Percentiles rank a stretch among this genome's conserved stretches.
Evolutionary conservation across 2,888 invertebrate genomes (phyloP).

Genomic region (Chaitophorus viminalis): DNA sequence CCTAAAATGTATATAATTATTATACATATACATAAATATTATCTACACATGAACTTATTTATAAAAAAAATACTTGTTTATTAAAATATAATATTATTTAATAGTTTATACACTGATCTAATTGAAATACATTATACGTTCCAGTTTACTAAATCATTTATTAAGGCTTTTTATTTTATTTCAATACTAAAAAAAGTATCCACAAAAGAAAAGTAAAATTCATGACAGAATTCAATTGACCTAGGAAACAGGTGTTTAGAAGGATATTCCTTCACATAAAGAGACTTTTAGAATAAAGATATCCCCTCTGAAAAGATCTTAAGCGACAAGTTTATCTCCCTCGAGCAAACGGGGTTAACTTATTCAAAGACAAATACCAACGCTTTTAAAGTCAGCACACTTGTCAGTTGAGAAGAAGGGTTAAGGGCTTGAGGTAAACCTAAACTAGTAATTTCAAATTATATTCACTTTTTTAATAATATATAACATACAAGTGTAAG

Average conservation of each 20-base stretch:
- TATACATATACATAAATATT: too few species aligned
- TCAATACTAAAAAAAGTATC: background rate
- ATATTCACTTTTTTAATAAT: background rate
- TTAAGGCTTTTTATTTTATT: background rate
- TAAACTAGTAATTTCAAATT: background rate
- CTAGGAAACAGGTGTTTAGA: constrained; percentile 39
- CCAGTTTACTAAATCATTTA: too few species aligned
- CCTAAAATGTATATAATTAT: too few species aligned
- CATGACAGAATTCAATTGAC: background rate
- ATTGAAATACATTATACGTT: too few species aligned
- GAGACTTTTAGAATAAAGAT: constrained; percentile 21
- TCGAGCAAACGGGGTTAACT: constrained; percentile 44
- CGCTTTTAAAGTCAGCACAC: constrained; percentile 50
- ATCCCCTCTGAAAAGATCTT: constrained; percentile 21
- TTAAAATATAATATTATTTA: too few species aligned
- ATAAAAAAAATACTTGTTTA: too few species aligned
- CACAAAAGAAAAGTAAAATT: background rate
- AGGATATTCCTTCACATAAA: constrained; percentile 26
- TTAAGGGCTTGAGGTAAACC: background rate
- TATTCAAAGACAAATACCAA: constrained; percentile 60
- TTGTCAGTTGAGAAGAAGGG: constrained; percentile 8
- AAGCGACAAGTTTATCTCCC: constrained; percentile 55
- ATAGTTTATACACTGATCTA: too few species aligned
- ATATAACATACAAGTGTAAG: background rate
- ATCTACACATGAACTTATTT: too few species aligned